These are phyloP conservation scores for Brassicogethes aeneus DNA, from an alignment of 2,888 invertebrate species.

Conservation along the genomic window DNA sequence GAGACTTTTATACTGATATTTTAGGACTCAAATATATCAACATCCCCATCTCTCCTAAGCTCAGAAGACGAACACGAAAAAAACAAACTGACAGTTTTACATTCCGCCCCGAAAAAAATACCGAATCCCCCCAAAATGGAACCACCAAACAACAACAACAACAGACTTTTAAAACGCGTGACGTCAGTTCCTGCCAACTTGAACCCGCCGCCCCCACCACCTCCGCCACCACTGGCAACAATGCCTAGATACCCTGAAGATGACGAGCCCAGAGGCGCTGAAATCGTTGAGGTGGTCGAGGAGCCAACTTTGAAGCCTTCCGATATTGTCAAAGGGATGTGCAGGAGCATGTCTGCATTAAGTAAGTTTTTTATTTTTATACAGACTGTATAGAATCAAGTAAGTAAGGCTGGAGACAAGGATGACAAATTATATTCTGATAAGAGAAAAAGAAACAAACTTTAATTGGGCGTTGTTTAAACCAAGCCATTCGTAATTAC, in stretches of 20 bases:
- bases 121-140: slow-evolving; percentile 15
- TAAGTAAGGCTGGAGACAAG: no score
- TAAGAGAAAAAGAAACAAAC: no score
- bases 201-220: slow-evolving; percentile 56
- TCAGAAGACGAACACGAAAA: slow-evolving; percentile 35
- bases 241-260: slow-evolving; percentile 35
- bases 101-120: slow-evolving; percentile 31
- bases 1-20: no score
- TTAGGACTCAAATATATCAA: slow-evolving; percentile 23
- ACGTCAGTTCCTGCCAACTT: slow-evolving; percentile 48
- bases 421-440: no score
- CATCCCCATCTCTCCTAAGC: slow-evolving; percentile 37
- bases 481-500: no score
- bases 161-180: slow-evolving; percentile 45
- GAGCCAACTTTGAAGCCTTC: slow-evolving; percentile 61
- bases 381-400: no score
- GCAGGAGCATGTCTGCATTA: slow-evolving; percentile 48
- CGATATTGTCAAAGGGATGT: slow-evolving; percentile 52
- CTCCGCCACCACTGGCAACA: slow-evolving; percentile 50
- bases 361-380: slow-evolving; percentile 42
- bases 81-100: slow-evolving; percentile 32
- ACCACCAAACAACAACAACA: slow-evolving; percentile 7
- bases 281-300: slow-evolving; percentile 51
- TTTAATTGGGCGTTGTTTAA: no score
- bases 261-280: slow-evolving; percentile 32